Evolutionary conservation across 2,888 invertebrate species (phyloP).

Genomic region (Caenorhabditis zanzibari): DNA sequence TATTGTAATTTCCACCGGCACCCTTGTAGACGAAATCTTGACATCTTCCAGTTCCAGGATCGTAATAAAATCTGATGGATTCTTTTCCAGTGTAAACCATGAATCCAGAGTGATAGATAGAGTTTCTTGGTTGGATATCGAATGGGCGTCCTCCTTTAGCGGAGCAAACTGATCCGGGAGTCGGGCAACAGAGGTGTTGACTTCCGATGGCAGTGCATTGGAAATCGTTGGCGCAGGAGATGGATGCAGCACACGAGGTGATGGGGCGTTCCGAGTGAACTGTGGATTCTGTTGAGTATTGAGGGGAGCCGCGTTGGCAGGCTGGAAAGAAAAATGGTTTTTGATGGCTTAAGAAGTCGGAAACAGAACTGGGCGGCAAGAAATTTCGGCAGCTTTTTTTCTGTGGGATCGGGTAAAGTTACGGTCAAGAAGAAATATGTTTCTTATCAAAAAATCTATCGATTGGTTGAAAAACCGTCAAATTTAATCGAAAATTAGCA

Average conservation of each 20-base stretch:
- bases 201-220: constrained; percentile 77
- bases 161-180: constrained; percentile 74
- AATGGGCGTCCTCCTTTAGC: constrained; percentile 74
- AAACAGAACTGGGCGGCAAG: too few species aligned
- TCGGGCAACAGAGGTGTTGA: constrained; percentile 77
- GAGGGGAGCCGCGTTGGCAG: constrained; percentile 76
- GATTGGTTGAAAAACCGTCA: too few species aligned
- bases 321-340: constrained; percentile 67
- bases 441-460: too few species aligned
- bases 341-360: too few species aligned
- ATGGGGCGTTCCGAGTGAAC: constrained; percentile 73
- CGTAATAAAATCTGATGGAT: constrained; percentile 76
- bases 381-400: too few species aligned
- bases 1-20: constrained; percentile 79
- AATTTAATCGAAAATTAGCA: too few species aligned
- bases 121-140: constrained; percentile 70
- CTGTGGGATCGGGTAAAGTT: too few species aligned
- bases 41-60: constrained; percentile 71
- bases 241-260: constrained; percentile 72
- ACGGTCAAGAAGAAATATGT: too few species aligned
- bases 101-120: constrained; percentile 73
- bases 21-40: constrained; percentile 75
- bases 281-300: constrained; percentile 72
- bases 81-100: constrained; percentile 71
- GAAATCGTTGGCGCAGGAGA: constrained; percentile 73